Evolutionary conservation across 2,888 invertebrate genomes (phyloP), one percentile per base, ranked within the genome.

Genomic region (Crematogaster levior): DNA sequence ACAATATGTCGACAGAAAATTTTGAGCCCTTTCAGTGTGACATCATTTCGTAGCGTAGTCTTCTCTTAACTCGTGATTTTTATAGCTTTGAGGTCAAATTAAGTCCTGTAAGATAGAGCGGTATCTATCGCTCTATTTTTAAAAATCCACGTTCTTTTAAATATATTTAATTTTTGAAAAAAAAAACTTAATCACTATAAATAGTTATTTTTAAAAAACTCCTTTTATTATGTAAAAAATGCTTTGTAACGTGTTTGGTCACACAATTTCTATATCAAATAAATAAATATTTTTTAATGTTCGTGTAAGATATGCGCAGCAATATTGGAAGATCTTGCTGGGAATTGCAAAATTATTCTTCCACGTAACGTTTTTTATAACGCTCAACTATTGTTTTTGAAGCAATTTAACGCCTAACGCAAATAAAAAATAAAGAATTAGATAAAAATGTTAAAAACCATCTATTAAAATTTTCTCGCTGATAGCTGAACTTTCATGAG

Each of bases 391-490:
- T 24, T 0, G 34, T 74, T 73, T 58, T 43, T 73, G 18, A 73
- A 73, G 5, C 15, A 46, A 60, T 60, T 73, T 73, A 21, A n/a
- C 30, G 43, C 12, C 53, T 53, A 53, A 5, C 15, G 5, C 18
- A 24, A 65, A 66, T 30, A 12, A 56, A 56, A 65, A 77, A 43
- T 30, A 6, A 66, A 66, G 21, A 65, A 53, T 65, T 40, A 21
- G 18, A 56, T 66, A 43, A 61, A 65, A 40, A 65, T 77, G n/a
- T 65, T 40, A 77, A 43, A 24, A 66, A 18, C 3, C n/a, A 15
- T 63, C 7, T 65, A 75, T 77, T 56, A 66, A 77, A 66, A 66
- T 66, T 56, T 75, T 75, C 24, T 0, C n/a, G 37, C 51, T 24
- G 21, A 37, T 56, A 46, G 1, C n/a, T 40, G 43, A 65, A 65